Evolutionary conservation across 2,888 invertebrate species (phyloP).

Genomic region (Tubiluchus corallicola): DNA sequence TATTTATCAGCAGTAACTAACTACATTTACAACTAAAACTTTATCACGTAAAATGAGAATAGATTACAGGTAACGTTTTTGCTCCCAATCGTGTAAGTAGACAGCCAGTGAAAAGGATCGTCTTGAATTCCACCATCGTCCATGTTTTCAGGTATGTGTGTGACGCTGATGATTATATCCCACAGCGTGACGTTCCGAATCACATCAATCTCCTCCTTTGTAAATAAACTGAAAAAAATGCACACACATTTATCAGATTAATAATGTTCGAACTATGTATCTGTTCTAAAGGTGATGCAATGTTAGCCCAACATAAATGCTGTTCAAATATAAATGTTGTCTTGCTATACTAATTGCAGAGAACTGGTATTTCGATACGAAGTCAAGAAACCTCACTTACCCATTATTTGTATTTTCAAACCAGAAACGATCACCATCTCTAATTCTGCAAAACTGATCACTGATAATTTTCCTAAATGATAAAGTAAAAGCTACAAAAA

Average conservation of each 20-base stretch:
- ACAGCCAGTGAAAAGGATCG: constrained; percentile 34
- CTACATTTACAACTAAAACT: no score
- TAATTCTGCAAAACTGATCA: constrained; percentile 38
- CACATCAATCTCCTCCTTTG: constrained; percentile 28
- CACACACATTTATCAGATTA: not conserved
- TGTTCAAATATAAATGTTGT: no score
- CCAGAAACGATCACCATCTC: constrained; percentile 41
- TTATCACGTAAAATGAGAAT: no score
- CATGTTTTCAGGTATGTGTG: constrained; percentile 30
- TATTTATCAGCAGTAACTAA: no score
- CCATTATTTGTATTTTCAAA: constrained; percentile 32
- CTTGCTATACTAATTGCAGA: no score
- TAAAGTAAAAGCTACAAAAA: no score
- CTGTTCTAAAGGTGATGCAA: no score
- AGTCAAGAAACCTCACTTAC: constrained; percentile 18
- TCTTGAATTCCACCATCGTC: constrained; percentile 33
- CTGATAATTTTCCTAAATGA: constrained; percentile 35
- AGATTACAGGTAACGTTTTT: no score
- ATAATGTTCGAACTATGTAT: no score
- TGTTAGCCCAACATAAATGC: no score
- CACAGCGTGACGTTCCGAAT: constrained; percentile 33
- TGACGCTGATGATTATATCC: constrained; percentile 35
- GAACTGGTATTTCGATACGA: constrained; percentile 28
- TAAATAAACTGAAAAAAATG: constrained; percentile 31
- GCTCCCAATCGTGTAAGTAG: no score